Base-by-base conservation (phyloP, 2,113 vertebrate species). In the Boulengeromyrus knoepffleri region DNA sequence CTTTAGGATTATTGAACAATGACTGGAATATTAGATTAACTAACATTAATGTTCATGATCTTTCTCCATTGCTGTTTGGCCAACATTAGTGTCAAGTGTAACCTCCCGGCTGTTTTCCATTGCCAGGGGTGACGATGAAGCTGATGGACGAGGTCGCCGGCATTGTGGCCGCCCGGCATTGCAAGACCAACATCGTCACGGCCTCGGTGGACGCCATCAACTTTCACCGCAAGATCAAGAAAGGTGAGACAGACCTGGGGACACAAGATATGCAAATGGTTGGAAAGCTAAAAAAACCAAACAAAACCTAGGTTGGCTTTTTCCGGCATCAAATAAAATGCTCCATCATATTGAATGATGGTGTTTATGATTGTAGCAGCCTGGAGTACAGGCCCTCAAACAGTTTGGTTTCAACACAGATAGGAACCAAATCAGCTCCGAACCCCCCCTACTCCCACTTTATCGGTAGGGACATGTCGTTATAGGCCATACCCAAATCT, bases 111-210 rank as follows among this genome's bases (percentile, higher is more conserved):
- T 36, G 70, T 31, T 58, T 31, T 19, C 42, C 17, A 9, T 85
- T 2, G 0, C 1, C 94, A 99, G 99, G 99, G 42, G 97, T 98
- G 92, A 98, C 98, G 91, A 99, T 99, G 99, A 99, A 99, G 94
- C 95, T 99, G 91, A 99, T 99, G 98, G 99, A 99, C 0, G 99
- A 99, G 89, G 98, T 99, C 0, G 98, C 98, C 0, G 99, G 99
- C 31, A 99, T 99, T 0, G 97, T 98, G 88, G 98, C 98, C 0
- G 95, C 95, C 0, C 97, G 98, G 3, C 99, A 99, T 93, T 99
- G 98, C 95, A 97, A 97, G 95, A 99, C 98, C 92, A 99, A 99
- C 93, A 96, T 99, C 0, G 98, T 99, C 93, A 99, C 98, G 0
- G 98, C 97, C 66, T 99, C 98, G 0, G 98, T 99, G 95, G 97